These are phyloP conservation scores for Tetramorium parvispinum DNA, from an alignment of 1,140 invertebrate species.

Conservation along the genomic window DNA sequence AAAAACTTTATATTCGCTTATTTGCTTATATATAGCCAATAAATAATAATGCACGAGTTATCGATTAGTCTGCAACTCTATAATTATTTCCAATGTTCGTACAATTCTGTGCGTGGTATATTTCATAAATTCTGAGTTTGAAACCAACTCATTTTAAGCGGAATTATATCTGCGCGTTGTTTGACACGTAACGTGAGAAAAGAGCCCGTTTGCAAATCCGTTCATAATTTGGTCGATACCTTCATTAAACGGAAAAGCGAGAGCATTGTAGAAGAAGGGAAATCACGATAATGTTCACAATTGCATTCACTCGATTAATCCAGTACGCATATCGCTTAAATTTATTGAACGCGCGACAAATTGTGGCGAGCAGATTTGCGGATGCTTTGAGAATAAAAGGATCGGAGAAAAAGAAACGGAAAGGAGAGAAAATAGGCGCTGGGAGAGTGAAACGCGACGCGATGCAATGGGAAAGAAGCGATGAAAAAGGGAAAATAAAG, in stretches of 20 bases:
- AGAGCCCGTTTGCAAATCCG: constrained; percentile 16
- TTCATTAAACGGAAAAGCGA: constrained; percentile 41
- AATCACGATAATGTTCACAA: constrained; percentile 41
- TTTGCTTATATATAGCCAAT: not conserved
- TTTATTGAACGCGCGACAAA: constrained; percentile 68
- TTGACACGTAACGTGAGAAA: not conserved
- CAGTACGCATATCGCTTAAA: constrained; percentile 44
- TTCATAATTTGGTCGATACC: not conserved
- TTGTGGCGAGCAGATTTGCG: constrained; percentile 45
- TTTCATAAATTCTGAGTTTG: constrained; percentile 19
- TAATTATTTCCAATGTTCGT: not conserved
- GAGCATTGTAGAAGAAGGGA: not conserved
- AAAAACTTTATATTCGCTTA: not conserved
- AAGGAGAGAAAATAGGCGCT: not conserved
- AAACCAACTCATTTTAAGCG: constrained; percentile 16
- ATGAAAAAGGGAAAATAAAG: constrained; percentile 19
- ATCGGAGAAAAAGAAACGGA: not conserved
- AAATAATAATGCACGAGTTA: not conserved
- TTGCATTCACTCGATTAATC: constrained; percentile 62
- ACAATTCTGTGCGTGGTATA: not conserved
- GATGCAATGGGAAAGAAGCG: constrained; percentile 13
- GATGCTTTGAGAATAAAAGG: not conserved
- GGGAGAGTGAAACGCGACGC: not conserved
- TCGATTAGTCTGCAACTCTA: not conserved
- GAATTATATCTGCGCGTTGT: not conserved